Evolutionary conservation across 2,888 invertebrate genomes (phyloP).

Genomic region (Polymixis lichenea): DNA sequence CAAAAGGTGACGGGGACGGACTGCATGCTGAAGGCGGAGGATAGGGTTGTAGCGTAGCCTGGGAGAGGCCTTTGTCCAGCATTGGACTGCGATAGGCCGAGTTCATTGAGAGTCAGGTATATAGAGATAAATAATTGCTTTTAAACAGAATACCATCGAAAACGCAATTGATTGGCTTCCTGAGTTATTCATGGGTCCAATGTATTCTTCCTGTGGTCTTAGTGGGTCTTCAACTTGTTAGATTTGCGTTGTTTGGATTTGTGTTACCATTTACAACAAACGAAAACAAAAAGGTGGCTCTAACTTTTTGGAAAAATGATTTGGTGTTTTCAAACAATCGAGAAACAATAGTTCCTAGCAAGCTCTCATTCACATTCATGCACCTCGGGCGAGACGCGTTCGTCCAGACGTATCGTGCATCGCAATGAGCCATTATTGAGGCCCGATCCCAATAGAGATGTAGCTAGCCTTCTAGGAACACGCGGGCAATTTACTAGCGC

Average conservation of each 20-base stretch:
- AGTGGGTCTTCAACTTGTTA: neutral
- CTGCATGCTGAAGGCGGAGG: too few relatives aligned
- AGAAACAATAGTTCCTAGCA: slow-evolving; percentile 63
- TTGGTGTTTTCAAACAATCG: slow-evolving; percentile 29
- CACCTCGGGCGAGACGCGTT: slow-evolving; percentile 79
- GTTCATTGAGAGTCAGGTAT: neutral
- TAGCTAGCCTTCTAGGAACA: slow-evolving; percentile 72
- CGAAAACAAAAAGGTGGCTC: neutral
- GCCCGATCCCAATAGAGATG: slow-evolving; percentile 82
- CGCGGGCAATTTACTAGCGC: slow-evolving; percentile 77
- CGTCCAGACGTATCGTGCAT: slow-evolving; percentile 80
- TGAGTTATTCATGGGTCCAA: neutral
- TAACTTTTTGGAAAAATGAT: neutral
- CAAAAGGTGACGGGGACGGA: too few relatives aligned
- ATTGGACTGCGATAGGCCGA: too few relatives aligned
- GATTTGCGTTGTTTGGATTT: neutral
- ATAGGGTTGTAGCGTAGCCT: too few relatives aligned
- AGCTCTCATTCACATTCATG: slow-evolving; percentile 78
- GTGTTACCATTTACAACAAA: neutral
- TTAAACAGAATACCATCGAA: neutral
- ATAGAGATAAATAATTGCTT: neutral
- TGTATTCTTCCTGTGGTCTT: neutral
- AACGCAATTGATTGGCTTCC: neutral
- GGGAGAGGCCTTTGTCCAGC: too few relatives aligned
- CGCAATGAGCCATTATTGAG: slow-evolving; percentile 80